Base-by-base conservation (phyloP, 2,797 vertebrate genomes). In the Amphiprion clarkii region DNA sequence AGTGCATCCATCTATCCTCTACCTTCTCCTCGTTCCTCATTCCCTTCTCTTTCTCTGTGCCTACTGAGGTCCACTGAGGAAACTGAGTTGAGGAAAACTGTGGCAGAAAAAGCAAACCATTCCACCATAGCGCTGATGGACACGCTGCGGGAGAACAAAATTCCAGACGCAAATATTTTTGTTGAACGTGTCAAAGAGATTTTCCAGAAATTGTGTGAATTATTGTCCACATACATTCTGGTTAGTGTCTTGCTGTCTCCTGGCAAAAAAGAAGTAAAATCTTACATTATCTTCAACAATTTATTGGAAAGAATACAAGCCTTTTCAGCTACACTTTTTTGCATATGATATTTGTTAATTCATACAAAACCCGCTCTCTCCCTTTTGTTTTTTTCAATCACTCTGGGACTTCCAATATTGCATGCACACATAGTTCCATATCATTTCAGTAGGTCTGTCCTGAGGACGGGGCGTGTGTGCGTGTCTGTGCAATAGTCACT, bases 361-460 rank as follows among this genome's bases (percentile, higher is more conserved):
- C 33, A 60, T 46, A 42, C 46, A 53, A 71, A 39, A 48, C 1
- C 17, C 5, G 56, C 36, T 68, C 21, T n/a, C 23, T 46, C 27
- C 2, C 23, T 23, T 23, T 23, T 23, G 23, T 5, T 31, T 46
- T 54, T 14, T 29, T 10, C 13, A 10, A 1, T n/a, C 1, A 25
- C 19, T 51, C 21, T 40, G 27, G 25, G 46, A 68, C 36, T 68
- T 67, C 48, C 17, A 68, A 33, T 79, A 71, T 66, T 39, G 27
- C 21, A 56, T 59, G 49, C 31, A 58, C 49, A 54, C 40, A 56
- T 23, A 17, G 93, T 94, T 94, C 94, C 94, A 91, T 95, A 94
- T 95, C 89, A 94, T 96, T 96, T 95, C 92, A 94, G 92, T 94
- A 93, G 93, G 93, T 94, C 93, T 92, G 93, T 95, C 93, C 92